A percentile compares a stretch with the other conserved stretches of the same genome.
phyloP scores from a whole-genome alignment of 2,113 vertebrate species.

The Ellobius talpinus region DNA sequence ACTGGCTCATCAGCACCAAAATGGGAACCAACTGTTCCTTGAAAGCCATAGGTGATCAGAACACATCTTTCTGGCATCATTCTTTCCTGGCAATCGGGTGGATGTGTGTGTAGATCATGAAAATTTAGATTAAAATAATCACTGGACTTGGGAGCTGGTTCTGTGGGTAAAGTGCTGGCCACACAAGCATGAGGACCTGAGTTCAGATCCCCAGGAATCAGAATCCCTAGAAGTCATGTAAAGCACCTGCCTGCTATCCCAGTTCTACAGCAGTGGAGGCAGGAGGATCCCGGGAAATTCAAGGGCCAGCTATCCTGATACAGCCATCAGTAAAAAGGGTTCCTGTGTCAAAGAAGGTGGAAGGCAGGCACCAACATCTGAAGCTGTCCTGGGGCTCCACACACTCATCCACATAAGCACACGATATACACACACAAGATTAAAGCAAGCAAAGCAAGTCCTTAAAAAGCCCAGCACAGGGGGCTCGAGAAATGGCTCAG shows the following conservation, averaged over 20 bases:
- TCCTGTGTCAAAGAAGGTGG: background rate
- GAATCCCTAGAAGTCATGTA: background rate
- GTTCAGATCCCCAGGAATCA: background rate
- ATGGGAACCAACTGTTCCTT: background rate
- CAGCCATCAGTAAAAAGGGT: background rate
- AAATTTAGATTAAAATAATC: slow-evolving; percentile 29
- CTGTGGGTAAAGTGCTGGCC: background rate
- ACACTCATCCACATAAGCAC: background rate
- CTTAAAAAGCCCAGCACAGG: background rate
- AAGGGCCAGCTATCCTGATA: background rate
- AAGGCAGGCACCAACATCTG: background rate
- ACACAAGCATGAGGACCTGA: background rate
- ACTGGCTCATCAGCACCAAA: background rate
- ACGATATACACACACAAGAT: background rate
- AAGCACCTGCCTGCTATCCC: too few species aligned
- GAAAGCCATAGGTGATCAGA: background rate
- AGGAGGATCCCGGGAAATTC: background rate
- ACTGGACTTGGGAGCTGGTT: background rate
- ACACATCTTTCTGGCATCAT: slow-evolving; percentile 4
- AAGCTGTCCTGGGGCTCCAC: background rate
- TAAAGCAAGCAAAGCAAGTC: background rate
- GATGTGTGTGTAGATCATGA: background rate
- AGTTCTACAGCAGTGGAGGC: background rate
- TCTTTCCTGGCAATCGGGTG: background rate
- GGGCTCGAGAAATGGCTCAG: background rate